These are phyloP conservation scores for Girardia tigrina DNA, from an alignment of 2,888 invertebrate species.

Conservation along the genomic window DNA sequence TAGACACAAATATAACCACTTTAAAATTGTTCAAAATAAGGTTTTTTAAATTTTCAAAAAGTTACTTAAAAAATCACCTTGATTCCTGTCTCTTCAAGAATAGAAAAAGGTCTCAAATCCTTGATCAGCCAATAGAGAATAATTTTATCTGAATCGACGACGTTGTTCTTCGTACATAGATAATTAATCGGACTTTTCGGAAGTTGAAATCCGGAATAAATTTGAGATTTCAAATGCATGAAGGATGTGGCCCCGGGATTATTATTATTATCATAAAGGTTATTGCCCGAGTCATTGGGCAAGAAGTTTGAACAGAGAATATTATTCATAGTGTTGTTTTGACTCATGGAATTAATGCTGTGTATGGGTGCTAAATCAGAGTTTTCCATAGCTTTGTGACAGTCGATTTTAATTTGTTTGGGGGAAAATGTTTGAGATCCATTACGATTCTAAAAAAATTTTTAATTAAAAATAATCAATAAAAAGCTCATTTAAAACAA, in stretches of 20 bases:
- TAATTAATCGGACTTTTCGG: neutral
- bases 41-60: neutral
- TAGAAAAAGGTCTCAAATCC: neutral
- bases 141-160: slow-evolving; percentile 10
- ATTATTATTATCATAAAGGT: neutral
- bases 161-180: neutral
- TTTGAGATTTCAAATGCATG: neutral
- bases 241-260: neutral
- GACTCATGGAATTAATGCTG: neutral
- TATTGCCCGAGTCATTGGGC: neutral
- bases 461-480: neutral
- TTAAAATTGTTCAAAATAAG: too few species aligned
- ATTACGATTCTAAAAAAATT: slow-evolving; percentile 3
- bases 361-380: neutral
- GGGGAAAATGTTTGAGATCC: neutral
- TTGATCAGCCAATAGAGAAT: neutral
- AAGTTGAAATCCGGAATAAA: neutral
- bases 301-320: slow-evolving; percentile 14
- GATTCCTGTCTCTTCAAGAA: neutral
- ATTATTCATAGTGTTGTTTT: neutral
- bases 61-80: neutral
- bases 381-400: neutral
- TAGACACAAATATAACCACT: too few species aligned
- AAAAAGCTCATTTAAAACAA: neutral
- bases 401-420: slow-evolving; percentile 9